Conservation (phyloP, 2,888 invertebrate genomes). For the Drosophila greeni region DNA sequence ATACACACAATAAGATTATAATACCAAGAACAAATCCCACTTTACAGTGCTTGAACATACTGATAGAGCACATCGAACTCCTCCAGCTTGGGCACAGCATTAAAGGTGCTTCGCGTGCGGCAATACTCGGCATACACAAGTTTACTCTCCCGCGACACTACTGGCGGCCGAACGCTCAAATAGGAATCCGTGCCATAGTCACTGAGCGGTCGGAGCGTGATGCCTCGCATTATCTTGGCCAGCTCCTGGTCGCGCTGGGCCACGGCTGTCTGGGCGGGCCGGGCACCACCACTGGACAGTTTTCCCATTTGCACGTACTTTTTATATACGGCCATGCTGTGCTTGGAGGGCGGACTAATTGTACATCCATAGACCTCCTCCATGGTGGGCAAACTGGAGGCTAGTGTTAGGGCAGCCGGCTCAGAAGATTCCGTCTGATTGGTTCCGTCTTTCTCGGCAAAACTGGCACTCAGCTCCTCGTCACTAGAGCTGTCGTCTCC, state of each 20-base stretch:
- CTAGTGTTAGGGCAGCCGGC: constrained; percentile 65
- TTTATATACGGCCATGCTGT: constrained; percentile 76
- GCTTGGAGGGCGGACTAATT: constrained; percentile 71
- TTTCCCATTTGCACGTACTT: constrained; percentile 77
- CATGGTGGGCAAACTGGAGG: constrained; percentile 76
- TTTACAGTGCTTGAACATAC: constrained; percentile 67
- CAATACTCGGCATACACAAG: constrained; percentile 76
- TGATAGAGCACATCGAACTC: constrained; percentile 67
- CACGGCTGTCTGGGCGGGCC: constrained; percentile 47
- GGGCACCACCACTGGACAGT: constrained; percentile 53
- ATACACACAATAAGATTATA: too few species aligned
- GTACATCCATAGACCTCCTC: constrained; percentile 76
- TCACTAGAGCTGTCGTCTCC: constrained; percentile 86
- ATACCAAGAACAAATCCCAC: too few species aligned
- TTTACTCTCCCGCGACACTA: constrained; percentile 70
- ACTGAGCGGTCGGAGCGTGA: constrained; percentile 70
- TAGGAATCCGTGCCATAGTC: constrained; percentile 75
- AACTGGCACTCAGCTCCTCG: constrained; percentile 81
- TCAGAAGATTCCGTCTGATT: constrained; percentile 65
- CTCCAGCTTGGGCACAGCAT: constrained; percentile 71
- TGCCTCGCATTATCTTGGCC: constrained; percentile 67
- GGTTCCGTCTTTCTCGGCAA: constrained; percentile 63
- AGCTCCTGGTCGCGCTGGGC: constrained; percentile 68
- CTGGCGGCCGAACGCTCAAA: constrained; percentile 74
- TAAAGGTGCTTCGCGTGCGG: constrained; percentile 69